Percentiles rank a stretch among this genome's conserved stretches.
Conservation (phyloP, 2,888 invertebrate genomes). For the Tenthredo notha region DNA sequence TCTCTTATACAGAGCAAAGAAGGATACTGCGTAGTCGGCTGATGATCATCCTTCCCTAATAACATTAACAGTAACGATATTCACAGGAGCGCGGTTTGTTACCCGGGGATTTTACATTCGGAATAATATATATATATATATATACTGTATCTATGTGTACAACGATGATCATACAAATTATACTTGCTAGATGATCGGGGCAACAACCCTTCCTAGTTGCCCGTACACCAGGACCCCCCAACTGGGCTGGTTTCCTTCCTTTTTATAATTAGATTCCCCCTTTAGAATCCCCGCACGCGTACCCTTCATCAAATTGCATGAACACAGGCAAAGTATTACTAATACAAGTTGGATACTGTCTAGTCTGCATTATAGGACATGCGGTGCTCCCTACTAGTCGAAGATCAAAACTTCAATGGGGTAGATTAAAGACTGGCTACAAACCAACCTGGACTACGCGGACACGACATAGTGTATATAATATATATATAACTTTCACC, state of each 20-base stretch:
- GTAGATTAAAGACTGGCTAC: constrained; percentile 70
- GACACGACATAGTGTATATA: neutral
- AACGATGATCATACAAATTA: neutral
- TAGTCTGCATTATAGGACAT: neutral
- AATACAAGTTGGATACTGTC: neutral
- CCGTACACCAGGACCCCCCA: constrained; percentile 26
- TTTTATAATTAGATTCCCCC: constrained; percentile 69
- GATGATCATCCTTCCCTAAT: constrained; percentile 27
- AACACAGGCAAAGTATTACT: neutral
- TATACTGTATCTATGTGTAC: neutral
- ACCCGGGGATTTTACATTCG: neutral
- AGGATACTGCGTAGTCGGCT: neutral
- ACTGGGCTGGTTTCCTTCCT: constrained; percentile 66
- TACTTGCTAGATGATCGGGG: neutral
- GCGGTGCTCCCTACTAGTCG: constrained; percentile 47
- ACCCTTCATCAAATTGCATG: neutral
- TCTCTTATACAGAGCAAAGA: neutral
- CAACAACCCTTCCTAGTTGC: constrained; percentile 27
- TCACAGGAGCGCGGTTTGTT: neutral
- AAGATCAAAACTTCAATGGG: constrained; percentile 61
- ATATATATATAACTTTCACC: constrained; percentile 6
- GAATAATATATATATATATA: neutral
- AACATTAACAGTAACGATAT: constrained; percentile 19
- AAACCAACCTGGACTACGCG: constrained; percentile 64
- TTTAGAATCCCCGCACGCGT: constrained; percentile 8